Base-by-base conservation (phyloP, 2,113 vertebrate genomes). In the Thermophis baileyi region DNA sequence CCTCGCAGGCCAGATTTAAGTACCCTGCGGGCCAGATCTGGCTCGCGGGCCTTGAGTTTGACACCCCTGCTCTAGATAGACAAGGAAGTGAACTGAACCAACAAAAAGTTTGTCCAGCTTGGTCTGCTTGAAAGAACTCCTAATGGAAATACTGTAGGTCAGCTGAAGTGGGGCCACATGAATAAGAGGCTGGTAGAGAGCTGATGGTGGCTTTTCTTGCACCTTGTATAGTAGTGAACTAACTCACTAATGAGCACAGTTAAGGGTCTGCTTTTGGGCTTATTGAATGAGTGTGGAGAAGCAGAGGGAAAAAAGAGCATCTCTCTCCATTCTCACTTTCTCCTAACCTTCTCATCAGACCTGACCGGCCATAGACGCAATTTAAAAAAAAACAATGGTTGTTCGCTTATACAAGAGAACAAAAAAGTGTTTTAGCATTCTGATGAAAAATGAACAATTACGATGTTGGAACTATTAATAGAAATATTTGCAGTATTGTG, bases 401-500 rank as follows among this genome's bases (percentile, higher is more conserved):
- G 89, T 18, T 3, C 90, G 55, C 95, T 97, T 97, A 96, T 91
- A 91, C 95, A 96, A 96, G 14, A 92, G 93, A 96, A 91, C 91
- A 89, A 90, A 96, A 94, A 89, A 54, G 40, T 94, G 91, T 91
- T 93, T 87, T 95, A 93, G 90, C 94, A 92, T 81, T 92, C 85
- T 93, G 47, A 46, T 94, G 93, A 35, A 1, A 96, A 89, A 92
- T 96, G 91, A 93, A 96, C 94, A 94, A 90, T 60, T 22, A 89
- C 35, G 22, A 74, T 93, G 85, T 95, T 97, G 96, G 96, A 97
- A 96, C 54, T 89, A 93, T 69, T 63, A 81, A 90, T 95, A 96
- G 97, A 97, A 97, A 96, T 96, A 89, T 88, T 50, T 93, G 91
- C 2, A n/a, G 91, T 63, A 1, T 94, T 94, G 89, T 91, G 92